These are phyloP conservation scores for Heliconius aoede DNA, from an alignment of 2,888 invertebrate genomes.

Conservation along the genomic window DNA sequence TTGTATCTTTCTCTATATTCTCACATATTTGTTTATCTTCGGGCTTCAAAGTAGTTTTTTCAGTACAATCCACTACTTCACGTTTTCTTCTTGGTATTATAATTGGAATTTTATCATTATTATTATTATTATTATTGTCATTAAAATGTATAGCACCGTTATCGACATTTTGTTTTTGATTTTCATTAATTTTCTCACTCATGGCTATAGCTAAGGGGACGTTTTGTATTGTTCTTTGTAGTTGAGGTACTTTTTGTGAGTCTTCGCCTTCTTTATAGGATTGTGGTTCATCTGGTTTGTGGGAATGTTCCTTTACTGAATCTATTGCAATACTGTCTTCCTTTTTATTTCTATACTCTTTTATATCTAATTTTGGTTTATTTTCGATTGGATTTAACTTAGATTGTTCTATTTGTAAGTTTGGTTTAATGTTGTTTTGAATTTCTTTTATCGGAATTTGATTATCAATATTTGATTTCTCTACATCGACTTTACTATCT, in stretches of 20 bases:
- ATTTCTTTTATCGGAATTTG: constrained; percentile 31
- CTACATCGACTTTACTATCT: constrained; percentile 13
- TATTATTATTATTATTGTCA: constrained; percentile 40
- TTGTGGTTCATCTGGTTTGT: constrained; percentile 71
- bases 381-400: constrained; percentile 29
- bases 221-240: constrained; percentile 54
- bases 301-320: constrained; percentile 56
- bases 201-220: constrained; percentile 63
- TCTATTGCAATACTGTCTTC: constrained; percentile 24
- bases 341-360: constrained; percentile 28
- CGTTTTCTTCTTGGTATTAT: constrained; percentile 63
- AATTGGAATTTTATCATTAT: constrained; percentile 40
- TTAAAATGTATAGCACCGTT: constrained; percentile 45
- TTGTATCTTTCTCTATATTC: constrained; percentile 51
- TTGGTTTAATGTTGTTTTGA: constrained; percentile 22
- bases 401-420: constrained; percentile 25
- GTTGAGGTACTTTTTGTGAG: constrained; percentile 50
- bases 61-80: constrained; percentile 68
- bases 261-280: constrained; percentile 74
- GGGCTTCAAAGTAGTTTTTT: constrained; percentile 57
- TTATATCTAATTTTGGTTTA: constrained; percentile 20
- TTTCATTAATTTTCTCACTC: constrained; percentile 48
- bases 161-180: constrained; percentile 25
- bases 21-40: constrained; percentile 68
- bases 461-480: constrained; percentile 20